Percentiles rank a stretch among this genome's conserved stretches.
Evolutionary conservation across 2,113 vertebrate genomes (phyloP).

Genomic region (Euleptes europaea): DNA sequence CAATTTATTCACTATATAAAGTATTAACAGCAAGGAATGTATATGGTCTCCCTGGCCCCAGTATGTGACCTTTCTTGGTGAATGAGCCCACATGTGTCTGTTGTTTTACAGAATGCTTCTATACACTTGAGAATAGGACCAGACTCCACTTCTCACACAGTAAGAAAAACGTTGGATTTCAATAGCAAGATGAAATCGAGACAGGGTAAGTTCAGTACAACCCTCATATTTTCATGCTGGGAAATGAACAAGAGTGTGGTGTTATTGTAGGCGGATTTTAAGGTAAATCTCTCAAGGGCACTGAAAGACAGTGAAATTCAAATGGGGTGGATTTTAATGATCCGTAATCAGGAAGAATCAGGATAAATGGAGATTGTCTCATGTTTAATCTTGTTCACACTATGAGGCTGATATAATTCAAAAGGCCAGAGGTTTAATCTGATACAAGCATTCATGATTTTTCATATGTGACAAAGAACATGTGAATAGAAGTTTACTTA

Average conservation of each 20-base stretch:
- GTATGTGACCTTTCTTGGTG: not conserved
- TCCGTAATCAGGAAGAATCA: constrained; percentile 64
- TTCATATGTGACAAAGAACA: constrained; percentile 8
- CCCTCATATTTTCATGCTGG: not conserved
- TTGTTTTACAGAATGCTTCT: too few relatives aligned
- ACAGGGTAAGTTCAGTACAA: not conserved
- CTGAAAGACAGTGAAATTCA: constrained; percentile 52
- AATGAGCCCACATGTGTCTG: not conserved
- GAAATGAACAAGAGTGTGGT: not conserved
- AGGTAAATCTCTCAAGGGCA: constrained; percentile 54
- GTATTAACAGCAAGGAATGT: not conserved
- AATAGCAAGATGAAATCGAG: not conserved
- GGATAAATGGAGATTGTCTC: constrained; percentile 70
- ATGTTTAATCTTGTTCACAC: constrained; percentile 54
- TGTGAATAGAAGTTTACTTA: not conserved
- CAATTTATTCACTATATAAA: not conserved
- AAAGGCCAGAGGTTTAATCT: constrained; percentile 36
- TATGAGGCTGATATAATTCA: constrained; percentile 61
- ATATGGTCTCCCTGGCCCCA: not conserved
- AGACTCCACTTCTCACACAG: not conserved
- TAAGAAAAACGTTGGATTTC: not conserved
- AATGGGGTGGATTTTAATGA: constrained; percentile 52
- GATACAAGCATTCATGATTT: not conserved
- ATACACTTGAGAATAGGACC: too few relatives aligned
- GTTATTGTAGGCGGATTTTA: not conserved